Base-by-base conservation (phyloP, 1,140 invertebrate genomes). In the Cherax quadricarinatus region DNA sequence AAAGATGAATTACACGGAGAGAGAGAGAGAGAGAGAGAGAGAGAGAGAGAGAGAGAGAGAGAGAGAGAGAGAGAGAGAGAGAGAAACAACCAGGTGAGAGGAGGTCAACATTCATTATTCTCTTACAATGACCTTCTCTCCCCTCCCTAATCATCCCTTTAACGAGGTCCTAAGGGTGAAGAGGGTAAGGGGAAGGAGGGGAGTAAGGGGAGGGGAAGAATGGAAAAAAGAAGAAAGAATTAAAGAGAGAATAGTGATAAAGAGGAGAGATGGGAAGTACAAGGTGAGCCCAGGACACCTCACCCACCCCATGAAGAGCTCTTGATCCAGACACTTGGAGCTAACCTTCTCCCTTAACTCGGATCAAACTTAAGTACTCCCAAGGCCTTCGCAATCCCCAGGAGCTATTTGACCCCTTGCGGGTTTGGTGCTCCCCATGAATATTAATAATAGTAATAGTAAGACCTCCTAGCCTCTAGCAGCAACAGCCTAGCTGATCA, bases 61-160 rank as follows among this genome's bases (percentile, higher is more conserved):
- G 81, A 83, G 53, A 83, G 14, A 30, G n/a, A 57, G n/a, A 24
- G 16, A n/a, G 81, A 57, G 81, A 60, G 81, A 60, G 53, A 83
- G 81, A 6, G 49, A 60, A 3, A 83, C 53, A 3, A 83, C 81
- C 81, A 24, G 81, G 81, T 60, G n/a, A 49, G 53, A 53, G 16
- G 9, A 53, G 81, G 81, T 83, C 81, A 83, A 21, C 53, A 21
- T 53, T 83, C 81, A 83, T 83, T 83, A 53, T 53, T 53, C 81
- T 60, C 53, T n/a, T 49, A 83, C 53, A 83, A 83, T 57, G 49
- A 83, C 16, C 62, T 53, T 18, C 62, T 83, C 53, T 83, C 18
- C 53, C 53, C 57, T 24, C 51, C 18, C 48, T 30, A 21, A 81
- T 21, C 48, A 12, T 16, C 14, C 5, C 48, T 5, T 6, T 53